Conservation (phyloP, 2,888 invertebrate species). For the Noctua fimbriata region DNA sequence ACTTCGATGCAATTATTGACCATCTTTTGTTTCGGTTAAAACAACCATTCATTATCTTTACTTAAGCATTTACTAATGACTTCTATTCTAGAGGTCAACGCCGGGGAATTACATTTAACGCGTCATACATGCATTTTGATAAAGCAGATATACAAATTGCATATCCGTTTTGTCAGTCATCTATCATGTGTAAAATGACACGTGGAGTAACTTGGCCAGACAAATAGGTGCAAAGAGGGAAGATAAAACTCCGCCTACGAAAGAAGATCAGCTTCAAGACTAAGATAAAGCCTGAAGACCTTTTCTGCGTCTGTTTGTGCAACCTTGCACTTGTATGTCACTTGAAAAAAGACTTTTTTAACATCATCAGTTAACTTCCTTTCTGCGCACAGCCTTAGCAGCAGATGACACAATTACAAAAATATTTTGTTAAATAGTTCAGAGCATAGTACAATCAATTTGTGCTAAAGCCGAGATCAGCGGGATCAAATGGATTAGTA, state of each 20-base stretch:
- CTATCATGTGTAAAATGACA: neutral
- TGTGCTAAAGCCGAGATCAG: constrained; percentile 43
- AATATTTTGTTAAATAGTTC: constrained; percentile 19
- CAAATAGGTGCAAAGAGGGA: neutral
- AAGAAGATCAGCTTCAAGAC: neutral
- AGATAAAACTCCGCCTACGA: neutral
- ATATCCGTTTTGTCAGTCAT: neutral
- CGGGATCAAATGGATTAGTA: constrained; percentile 59
- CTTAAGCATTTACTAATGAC: constrained; percentile 4
- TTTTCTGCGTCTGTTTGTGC: neutral
- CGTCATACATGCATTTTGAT: neutral
- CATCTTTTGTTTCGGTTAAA: constrained; percentile 26
- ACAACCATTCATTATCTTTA: constrained; percentile 24
- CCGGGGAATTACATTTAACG: constrained; percentile 28
- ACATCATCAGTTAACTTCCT: neutral
- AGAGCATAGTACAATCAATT: constrained; percentile 32
- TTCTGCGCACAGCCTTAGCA: neutral
- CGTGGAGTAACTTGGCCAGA: neutral
- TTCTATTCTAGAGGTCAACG: neutral
- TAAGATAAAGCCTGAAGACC: neutral
- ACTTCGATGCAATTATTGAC: neutral
- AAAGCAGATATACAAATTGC: constrained; percentile 9
- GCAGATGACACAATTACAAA: constrained; percentile 13
- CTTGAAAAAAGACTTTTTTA: neutral
- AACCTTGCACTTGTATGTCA: neutral